A percentile compares a stretch with the other conserved stretches of the same genome.
phyloP scores from a whole-genome alignment of 1,140 invertebrate genomes.

The Physella acuta region DNA sequence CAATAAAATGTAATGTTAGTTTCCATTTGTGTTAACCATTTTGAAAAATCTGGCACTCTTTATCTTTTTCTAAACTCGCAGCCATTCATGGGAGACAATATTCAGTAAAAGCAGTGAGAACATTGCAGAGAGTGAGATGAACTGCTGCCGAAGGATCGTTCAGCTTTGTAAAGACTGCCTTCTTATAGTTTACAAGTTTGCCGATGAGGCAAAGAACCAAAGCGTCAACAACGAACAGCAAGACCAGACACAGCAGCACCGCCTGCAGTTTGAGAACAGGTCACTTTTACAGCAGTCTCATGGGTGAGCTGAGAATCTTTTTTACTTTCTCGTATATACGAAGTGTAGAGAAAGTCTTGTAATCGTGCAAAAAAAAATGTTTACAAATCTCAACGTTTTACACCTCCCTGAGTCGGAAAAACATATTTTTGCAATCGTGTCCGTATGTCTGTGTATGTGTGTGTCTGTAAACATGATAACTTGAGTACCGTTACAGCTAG shows the following conservation, averaged over 20 bases:
- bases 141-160: slow-evolving; percentile 57
- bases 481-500: too few species aligned
- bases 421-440: too few species aligned
- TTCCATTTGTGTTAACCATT: too few species aligned
- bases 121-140: slow-evolving; percentile 51
- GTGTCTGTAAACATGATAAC: too few species aligned
- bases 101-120: slow-evolving; percentile 56
- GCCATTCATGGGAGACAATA: slow-evolving; percentile 58
- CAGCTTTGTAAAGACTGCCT: slow-evolving; percentile 59
- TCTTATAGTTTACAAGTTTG: slow-evolving; percentile 61
- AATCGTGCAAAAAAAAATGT: not conserved
- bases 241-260: not conserved
- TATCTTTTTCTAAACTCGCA: too few species aligned
- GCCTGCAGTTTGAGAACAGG: not conserved
- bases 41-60: too few species aligned
- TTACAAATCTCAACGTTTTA: not conserved
- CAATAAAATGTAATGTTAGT: too few species aligned
- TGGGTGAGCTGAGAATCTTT: slow-evolving; percentile 4
- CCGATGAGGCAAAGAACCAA: slow-evolving; percentile 48
- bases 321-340: too few species aligned
- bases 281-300: not conserved
- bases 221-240: slow-evolving; percentile 6
- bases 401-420: not conserved
- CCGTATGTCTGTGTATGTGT: too few species aligned
- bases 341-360: too few species aligned